These are phyloP conservation scores for Eleutherodactylus coqui DNA, from an alignment of 2,797 vertebrate genomes.

Conservation along the genomic window DNA sequence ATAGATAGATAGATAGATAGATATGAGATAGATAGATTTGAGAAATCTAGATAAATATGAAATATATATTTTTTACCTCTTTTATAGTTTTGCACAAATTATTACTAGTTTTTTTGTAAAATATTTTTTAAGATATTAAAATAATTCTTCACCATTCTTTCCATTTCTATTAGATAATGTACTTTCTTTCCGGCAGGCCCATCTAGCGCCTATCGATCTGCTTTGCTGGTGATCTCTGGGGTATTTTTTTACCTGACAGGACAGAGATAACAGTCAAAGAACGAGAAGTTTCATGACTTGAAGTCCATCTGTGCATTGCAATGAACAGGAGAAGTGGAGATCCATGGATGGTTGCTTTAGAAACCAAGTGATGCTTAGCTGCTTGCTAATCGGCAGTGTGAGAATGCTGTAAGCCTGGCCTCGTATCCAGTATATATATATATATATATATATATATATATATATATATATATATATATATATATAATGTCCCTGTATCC, in stretches of 20 bases:
- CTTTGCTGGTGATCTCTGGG: not conserved
- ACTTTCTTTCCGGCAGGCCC: no score
- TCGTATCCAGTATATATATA: no score
- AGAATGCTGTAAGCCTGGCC: not conserved
- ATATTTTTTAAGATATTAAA: no score
- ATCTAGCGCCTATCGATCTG: not conserved
- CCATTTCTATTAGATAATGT: no score
- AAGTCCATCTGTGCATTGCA: not conserved
- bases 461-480: no score
- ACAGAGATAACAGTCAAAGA: not conserved
- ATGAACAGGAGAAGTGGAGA: not conserved
- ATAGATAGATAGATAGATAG: constrained; percentile 8
- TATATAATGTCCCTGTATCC: no score
- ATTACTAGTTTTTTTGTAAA: no score
- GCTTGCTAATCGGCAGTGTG: not conserved
- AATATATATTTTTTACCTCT: no score
- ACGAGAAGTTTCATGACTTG: not conserved
- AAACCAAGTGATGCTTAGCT: not conserved
- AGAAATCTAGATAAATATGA: no score
- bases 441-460: no score
- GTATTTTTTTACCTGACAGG: not conserved
- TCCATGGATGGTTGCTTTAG: not conserved
- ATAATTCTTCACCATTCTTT: no score
- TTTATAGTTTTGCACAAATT: no score
- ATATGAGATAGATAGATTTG: constrained; percentile 11